phyloP scores from a whole-genome alignment of 2,797 vertebrate genomes.

The Crypturellus tataupa region DNA sequence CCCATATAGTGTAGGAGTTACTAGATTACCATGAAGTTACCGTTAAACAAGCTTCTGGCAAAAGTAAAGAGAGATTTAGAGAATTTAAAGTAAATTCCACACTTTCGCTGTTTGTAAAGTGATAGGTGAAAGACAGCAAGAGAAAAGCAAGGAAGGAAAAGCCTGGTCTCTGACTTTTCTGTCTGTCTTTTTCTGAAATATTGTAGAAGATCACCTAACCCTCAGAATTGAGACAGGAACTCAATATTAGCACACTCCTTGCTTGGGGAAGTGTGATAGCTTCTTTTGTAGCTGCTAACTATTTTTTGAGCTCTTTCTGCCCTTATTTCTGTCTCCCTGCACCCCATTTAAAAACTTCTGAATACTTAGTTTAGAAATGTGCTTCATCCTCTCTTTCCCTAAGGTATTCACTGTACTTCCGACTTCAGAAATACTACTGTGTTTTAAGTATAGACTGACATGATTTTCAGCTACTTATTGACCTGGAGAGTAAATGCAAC shows the following conservation, averaged over 20 bases:
- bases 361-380: neutral
- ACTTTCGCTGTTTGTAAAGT: neutral
- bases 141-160: neutral
- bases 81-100: neutral
- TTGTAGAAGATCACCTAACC: neutral
- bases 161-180: neutral
- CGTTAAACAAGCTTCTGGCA: neutral
- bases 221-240: neutral
- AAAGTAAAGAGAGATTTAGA: neutral
- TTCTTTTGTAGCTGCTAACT: neutral
- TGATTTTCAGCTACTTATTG: neutral
- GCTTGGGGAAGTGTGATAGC: neutral
- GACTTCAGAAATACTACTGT: neutral
- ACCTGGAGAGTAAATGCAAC: neutral
- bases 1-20: neutral
- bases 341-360: neutral
- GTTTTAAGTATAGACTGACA: neutral
- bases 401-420: neutral
- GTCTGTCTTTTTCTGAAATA: neutral
- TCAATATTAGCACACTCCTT: neutral
- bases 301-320: neutral
- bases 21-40: neutral
- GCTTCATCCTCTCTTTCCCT: neutral
- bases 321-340: neutral
- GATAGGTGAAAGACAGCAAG: neutral